Conservation (phyloP, 2,113 vertebrate species). For the Hypocryptadius cinnamomeus region DNA sequence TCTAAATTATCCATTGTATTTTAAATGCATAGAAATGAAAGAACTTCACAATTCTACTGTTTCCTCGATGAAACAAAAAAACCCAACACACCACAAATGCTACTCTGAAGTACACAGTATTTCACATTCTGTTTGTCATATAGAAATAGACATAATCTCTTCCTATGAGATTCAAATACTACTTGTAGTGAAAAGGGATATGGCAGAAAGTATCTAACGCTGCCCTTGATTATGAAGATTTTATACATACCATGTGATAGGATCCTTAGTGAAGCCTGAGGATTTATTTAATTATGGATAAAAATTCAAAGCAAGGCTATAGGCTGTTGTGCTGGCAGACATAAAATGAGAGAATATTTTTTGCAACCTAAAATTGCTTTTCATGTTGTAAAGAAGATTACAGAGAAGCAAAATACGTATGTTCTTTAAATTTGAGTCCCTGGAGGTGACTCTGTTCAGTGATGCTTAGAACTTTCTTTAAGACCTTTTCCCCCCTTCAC, state of each 20-base stretch:
- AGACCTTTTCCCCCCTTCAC: neutral
- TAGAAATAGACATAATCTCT: neutral
- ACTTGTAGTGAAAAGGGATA: neutral
- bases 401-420: neutral
- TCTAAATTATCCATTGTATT: neutral
- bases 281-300: neutral
- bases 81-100: neutral
- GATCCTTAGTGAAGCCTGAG: neutral
- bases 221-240: neutral
- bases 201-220: neutral
- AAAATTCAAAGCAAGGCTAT: neutral
- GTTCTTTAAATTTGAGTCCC: neutral
- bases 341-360: neutral
- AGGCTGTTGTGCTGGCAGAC: neutral
- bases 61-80: neutral
- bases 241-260: neutral
- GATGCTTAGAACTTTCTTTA: neutral
- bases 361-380: neutral
- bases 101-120: neutral
- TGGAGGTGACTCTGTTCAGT: neutral
- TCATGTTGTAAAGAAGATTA: neutral
- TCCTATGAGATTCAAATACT: neutral
- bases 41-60: neutral
- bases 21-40: neutral
- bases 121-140: neutral